Evolutionary conservation across 2,888 invertebrate species (phyloP).

Genomic region (Salticus scenicus): DNA sequence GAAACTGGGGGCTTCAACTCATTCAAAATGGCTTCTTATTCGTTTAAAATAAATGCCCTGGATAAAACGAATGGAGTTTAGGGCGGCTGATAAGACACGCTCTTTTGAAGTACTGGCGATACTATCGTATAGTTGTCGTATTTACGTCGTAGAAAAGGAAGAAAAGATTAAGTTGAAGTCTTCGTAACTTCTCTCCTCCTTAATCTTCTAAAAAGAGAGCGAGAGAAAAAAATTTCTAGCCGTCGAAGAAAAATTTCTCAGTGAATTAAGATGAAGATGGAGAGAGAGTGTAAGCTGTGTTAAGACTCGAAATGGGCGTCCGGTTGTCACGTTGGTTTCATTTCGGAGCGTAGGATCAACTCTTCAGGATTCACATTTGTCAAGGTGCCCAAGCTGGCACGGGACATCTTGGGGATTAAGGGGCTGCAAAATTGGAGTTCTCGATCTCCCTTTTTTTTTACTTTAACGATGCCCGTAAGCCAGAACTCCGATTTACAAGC

Average conservation of each 20-base stretch:
- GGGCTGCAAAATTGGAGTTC: constrained; percentile 58
- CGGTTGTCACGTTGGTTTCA: constrained; percentile 63
- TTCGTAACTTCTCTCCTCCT: constrained; percentile 54
- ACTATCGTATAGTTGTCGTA: constrained; percentile 51
- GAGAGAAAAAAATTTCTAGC: constrained; percentile 7
- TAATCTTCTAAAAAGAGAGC: constrained; percentile 50
- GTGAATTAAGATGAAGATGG: constrained; percentile 69
- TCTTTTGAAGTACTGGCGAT: not conserved
- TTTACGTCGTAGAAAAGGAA: constrained; percentile 56
- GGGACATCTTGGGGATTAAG: constrained; percentile 64
- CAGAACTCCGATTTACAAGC: constrained; percentile 60
- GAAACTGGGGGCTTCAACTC: too few species aligned
- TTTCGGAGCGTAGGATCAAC: constrained; percentile 61
- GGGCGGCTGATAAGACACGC: too few species aligned
- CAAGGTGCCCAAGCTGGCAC: constrained; percentile 52
- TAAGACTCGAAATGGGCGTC: constrained; percentile 69
- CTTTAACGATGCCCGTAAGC: constrained; percentile 53
- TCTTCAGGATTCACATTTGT: constrained; percentile 64
- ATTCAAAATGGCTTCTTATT: too few species aligned
- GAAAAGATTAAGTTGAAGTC: constrained; percentile 66
- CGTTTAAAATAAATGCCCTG: too few species aligned
- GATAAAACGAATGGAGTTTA: too few species aligned
- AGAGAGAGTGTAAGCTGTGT: constrained; percentile 65
- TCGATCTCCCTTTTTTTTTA: constrained; percentile 16
- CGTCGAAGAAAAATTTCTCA: constrained; percentile 44